These are phyloP conservation scores for Parauchenoglanis punctatus DNA, from an alignment of 2,797 vertebrate species.

Conservation along the genomic window DNA sequence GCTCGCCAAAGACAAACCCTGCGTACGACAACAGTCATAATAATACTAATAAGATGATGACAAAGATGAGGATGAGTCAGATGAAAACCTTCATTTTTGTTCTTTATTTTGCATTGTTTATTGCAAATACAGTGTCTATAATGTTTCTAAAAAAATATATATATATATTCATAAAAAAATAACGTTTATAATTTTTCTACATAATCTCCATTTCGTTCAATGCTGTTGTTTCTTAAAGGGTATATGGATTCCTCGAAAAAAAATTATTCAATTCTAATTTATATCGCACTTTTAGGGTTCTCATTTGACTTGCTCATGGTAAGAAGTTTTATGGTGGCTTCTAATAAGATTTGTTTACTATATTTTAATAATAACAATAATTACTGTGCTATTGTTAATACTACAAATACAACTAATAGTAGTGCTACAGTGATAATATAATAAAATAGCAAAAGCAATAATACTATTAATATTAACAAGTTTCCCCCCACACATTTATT, in stretches of 20 bases:
- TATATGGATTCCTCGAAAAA: neutral
- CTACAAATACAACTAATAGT: neutral
- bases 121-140: neutral
- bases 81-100: neutral
- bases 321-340: neutral
- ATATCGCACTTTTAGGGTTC: neutral
- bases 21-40: neutral
- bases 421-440: neutral
- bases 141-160: no score
- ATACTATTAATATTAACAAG: neutral
- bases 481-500: neutral
- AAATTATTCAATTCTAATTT: neutral
- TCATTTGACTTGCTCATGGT: neutral
- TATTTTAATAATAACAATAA: neutral
- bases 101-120: neutral
- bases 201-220: neutral
- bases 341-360: no score
- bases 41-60: no score
- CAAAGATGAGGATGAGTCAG: neutral
- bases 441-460: no score
- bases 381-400: no score
- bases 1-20: slow-evolving; percentile 46
- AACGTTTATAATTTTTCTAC: neutral
- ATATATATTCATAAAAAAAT: no score
- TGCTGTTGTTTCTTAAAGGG: neutral